phyloP scores from a whole-genome alignment of 2,888 invertebrate species.

The Drosophila gaucha region DNA sequence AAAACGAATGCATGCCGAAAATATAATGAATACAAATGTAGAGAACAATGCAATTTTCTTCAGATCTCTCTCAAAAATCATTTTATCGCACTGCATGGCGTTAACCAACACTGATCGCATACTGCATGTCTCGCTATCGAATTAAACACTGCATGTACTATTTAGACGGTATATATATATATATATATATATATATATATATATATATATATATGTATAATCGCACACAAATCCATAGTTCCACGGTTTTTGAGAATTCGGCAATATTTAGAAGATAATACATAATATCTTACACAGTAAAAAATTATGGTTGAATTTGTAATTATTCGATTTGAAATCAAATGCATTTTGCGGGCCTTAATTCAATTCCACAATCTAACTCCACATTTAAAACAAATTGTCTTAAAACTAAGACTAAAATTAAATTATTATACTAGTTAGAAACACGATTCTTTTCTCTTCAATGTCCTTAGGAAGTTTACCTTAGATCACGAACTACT shows the following conservation, averaged over 20 bases:
- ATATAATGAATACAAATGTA: conserved; percentile 1
- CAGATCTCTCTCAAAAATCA: conserved; percentile 1
- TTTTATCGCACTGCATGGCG: conserved; percentile 51
- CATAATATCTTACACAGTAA: conserved; percentile 20
- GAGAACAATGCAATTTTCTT: conserved; percentile 8
- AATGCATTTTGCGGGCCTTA: neutral
- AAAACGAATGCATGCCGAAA: conserved; percentile 42
- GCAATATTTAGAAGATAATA: conserved; percentile 30
- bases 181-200: neutral
- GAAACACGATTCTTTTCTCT: neutral
- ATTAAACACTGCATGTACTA: conserved; percentile 38
- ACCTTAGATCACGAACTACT: too few relatives aligned
- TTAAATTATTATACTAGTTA: neutral
- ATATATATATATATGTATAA: neutral
- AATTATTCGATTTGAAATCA: neutral
- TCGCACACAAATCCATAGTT: neutral
- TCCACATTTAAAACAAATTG: neutral
- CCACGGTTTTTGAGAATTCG: conserved; percentile 45
- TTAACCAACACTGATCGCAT: conserved; percentile 38
- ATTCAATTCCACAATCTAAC: neutral
- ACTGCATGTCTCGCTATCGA: conserved; percentile 28
- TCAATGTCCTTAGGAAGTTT: neutral
- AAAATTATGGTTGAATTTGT: neutral
- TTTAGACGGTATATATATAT: neutral
- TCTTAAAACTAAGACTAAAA: neutral